Percentiles rank a stretch among this genome's conserved stretches.
phyloP scores from a whole-genome alignment of 2,797 vertebrate genomes.

The Coregonus sp. region DNA sequence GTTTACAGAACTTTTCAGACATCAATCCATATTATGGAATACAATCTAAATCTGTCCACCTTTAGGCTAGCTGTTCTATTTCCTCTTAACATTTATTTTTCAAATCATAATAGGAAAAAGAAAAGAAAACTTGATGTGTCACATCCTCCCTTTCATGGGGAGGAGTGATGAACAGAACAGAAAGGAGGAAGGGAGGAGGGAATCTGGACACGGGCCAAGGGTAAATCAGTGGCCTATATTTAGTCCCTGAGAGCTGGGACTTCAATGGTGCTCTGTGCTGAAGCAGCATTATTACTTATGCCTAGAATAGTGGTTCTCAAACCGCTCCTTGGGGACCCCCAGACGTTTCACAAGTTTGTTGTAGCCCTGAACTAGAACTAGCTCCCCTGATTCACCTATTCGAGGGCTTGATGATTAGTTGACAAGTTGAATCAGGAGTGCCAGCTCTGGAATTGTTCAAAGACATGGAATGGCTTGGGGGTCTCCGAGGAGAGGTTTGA shows the following conservation, averaged over 20 bases:
- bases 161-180: not conserved
- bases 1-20: not conserved
- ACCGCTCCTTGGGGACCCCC: no score
- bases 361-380: no score
- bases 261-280: conserved; percentile 1
- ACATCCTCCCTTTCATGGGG: conserved; percentile 43
- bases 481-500: no score
- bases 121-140: conserved; percentile 11
- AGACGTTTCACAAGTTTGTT: no score
- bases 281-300: not conserved
- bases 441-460: no score
- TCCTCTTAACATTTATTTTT: conserved; percentile 23
- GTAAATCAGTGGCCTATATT: not conserved
- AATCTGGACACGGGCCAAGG: not conserved
- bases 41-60: not conserved
- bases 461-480: no score
- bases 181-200: not conserved
- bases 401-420: no score
- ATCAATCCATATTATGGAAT: not conserved
- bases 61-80: conserved; percentile 14
- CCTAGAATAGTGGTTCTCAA: not conserved
- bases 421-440: no score
- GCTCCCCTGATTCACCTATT: no score
- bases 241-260: not conserved
- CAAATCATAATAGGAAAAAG: conserved; percentile 31